phyloP scores from a whole-genome alignment of 2,797 vertebrate species.

The Thamnophis elegans region DNA sequence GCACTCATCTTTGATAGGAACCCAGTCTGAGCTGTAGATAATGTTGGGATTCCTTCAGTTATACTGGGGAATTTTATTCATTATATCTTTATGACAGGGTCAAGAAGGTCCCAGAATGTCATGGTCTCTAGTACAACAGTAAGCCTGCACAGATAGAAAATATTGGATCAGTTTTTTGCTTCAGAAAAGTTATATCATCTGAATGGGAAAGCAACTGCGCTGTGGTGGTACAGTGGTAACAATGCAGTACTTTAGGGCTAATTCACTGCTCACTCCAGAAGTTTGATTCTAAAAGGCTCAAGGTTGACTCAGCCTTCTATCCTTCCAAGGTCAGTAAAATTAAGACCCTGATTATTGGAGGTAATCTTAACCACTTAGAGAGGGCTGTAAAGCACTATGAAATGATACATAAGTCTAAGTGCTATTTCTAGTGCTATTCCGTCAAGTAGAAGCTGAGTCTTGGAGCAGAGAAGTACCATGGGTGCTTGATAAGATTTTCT shows the following conservation, averaged over 20 bases:
- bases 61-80: not conserved
- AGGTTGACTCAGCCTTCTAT: too few species aligned
- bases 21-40: not conserved
- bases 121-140: not conserved
- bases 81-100: not conserved
- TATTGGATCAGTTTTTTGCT: not conserved
- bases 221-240: not conserved
- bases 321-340: too few species aligned
- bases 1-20: not conserved
- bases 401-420: not conserved
- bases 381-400: too few species aligned
- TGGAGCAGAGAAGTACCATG: not conserved
- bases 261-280: not conserved
- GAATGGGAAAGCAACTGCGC: not conserved
- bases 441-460: not conserved
- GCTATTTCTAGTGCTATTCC: not conserved
- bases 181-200: not conserved
- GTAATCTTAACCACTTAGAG: too few species aligned
- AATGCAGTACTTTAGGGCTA: not conserved
- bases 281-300: too few species aligned
- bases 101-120: not conserved
- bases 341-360: too few species aligned
- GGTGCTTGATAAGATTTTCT: not conserved
- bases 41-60: not conserved
- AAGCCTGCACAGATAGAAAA: not conserved